Base-by-base conservation (phyloP, 1,140 invertebrate genomes). In the Zophobas atratus region DNA sequence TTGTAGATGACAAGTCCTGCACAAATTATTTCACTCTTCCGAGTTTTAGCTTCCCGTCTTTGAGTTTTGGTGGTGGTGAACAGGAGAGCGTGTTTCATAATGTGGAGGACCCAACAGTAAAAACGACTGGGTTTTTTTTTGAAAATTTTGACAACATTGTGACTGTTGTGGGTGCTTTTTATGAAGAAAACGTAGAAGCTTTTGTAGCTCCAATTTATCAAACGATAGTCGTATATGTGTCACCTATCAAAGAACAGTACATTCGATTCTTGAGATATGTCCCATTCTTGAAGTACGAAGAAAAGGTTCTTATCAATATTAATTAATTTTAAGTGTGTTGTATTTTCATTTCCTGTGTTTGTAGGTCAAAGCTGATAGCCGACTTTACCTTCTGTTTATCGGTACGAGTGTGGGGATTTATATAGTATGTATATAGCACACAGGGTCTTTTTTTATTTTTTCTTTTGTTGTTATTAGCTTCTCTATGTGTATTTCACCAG, bases 1-100 rank as follows among this genome's bases (percentile, higher is more conserved):
- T 51, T 63, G 41, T 38, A 63, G 57, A 39, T 36, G 57, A 63
- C 2, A 63, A 63, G 39, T 39, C 57, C 36, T 63, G 57, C 57
- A 63, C 36, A 0, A 5, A 32, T 39, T 63, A 63, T 20, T 63
- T 63, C 32, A 20, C n/a, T 39, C 39, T 63, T 1, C 57, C 57
- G 2, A 63, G 36, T 2, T 38, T 63, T 6, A 51, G 1, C 6
- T 0, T 1, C 49, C 33, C 49, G 49, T 20, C 49, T 20, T 20
- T 20, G 20, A 20, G 20, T 20, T 20, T 20, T 20, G 20, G 20
- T 20, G 20, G 20, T 20, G 20, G 20, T 20, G 20, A 20, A 20
- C 20, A 20, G 20, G 20, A 20, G 20, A 20, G 20, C 20, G 20
- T 20, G 20, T 20, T 20, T 20, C 20, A 20, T 20, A 20, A 20